phyloP scores from a whole-genome alignment of 2,888 invertebrate genomes.

The Lutraria lutraria region DNA sequence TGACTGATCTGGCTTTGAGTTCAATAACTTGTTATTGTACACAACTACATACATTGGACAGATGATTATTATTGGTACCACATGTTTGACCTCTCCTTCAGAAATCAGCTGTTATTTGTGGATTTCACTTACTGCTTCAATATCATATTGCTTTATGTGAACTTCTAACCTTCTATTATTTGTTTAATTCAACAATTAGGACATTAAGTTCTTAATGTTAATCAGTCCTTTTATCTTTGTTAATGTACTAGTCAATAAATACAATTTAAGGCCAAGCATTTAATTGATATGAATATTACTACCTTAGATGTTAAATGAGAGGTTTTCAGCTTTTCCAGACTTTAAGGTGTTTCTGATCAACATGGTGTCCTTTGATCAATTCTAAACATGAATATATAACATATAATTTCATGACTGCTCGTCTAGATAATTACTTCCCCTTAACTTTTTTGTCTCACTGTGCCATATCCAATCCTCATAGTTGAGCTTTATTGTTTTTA shows the following conservation, averaged over 20 bases:
- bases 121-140: neutral
- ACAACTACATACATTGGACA: neutral
- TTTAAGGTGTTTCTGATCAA: no score
- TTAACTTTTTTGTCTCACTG: no score
- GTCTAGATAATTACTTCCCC: no score
- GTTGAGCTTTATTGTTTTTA: no score
- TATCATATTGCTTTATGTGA: neutral
- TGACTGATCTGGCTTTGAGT: neutral
- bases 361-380: no score
- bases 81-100: neutral
- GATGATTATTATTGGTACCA: slow-evolving; percentile 5
- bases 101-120: neutral
- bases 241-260: neutral
- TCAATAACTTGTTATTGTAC: slow-evolving; percentile 16
- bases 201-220: neutral
- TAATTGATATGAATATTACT: no score
- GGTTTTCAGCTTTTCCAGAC: no score
- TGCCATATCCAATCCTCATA: no score
- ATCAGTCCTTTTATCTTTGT: neutral
- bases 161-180: neutral
- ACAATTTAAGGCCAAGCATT: neutral
- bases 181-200: neutral
- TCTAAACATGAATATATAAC: no score
- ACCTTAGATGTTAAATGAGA: no score
- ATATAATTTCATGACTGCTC: no score